A percentile compares a stretch with the other conserved stretches of the same genome.
phyloP scores from a whole-genome alignment of 2,888 invertebrate genomes.

The Epirrita christyi region DNA sequence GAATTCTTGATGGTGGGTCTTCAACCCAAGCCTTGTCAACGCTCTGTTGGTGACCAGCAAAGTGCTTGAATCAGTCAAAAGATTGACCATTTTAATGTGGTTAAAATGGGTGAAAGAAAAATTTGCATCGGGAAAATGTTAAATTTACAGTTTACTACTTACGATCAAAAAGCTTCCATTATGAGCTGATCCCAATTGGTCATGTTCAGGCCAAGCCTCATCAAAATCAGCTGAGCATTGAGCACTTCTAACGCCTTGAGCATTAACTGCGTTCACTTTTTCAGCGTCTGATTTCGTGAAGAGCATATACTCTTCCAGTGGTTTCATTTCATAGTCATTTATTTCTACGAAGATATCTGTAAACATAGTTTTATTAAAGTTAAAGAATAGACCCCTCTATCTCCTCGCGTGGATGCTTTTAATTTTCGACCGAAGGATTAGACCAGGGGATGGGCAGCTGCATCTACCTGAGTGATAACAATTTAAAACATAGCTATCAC shows the following conservation, averaged over 20 bases:
- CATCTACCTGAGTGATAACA: no score
- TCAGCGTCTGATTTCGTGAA: constrained; percentile 93
- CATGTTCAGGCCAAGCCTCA: constrained; percentile 74
- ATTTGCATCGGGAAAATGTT: neutral
- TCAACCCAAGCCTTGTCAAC: constrained; percentile 93
- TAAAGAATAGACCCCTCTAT: no score
- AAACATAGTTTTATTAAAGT: constrained; percentile 1
- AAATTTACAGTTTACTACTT: constrained; percentile 34
- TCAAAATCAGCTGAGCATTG: constrained; percentile 93
- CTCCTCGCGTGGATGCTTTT: no score
- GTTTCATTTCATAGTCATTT: constrained; percentile 92
- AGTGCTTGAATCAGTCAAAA: constrained; percentile 22
- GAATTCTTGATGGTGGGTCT: constrained; percentile 91
- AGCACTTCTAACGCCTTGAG: constrained; percentile 93
- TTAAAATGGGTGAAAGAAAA: neutral
- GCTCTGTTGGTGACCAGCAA: constrained; percentile 77
- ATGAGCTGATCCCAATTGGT: constrained; percentile 68
- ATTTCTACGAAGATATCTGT: constrained; percentile 94
- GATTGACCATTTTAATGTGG: neutral
- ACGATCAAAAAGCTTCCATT: constrained; percentile 79
- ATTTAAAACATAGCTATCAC: no score
- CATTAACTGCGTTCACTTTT: constrained; percentile 94
- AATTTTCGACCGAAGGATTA: no score
- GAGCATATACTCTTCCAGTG: constrained; percentile 96
- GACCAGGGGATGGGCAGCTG: no score